Conservation (phyloP, 2,888 invertebrate species). For the Penaeus monodon region DNA sequence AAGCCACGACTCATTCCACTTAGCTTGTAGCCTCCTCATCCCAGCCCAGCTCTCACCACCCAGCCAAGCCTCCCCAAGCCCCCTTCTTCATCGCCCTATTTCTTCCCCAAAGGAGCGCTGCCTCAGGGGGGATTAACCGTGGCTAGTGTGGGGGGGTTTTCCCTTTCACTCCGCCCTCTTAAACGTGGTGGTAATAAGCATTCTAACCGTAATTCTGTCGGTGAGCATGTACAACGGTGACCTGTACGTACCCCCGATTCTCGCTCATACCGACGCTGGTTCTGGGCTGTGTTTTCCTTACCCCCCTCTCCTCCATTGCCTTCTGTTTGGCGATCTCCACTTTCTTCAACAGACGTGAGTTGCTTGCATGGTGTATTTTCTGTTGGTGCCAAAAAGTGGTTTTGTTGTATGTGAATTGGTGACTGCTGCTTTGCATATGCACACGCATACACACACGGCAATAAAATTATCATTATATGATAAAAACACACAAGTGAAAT, state of each 20-base stretch:
- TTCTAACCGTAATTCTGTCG: conserved; percentile 52
- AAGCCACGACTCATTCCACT: no score
- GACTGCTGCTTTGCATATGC: no score
- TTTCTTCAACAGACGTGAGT: conserved; percentile 63
- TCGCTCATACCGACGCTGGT: conserved; percentile 44
- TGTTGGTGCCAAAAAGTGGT: neutral
- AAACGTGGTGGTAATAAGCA: conserved; percentile 39
- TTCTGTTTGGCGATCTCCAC: conserved; percentile 61
- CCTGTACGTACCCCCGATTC: conserved; percentile 47
- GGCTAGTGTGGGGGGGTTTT: conserved; percentile 60
- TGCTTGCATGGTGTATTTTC: no score
- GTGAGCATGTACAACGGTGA: neutral
- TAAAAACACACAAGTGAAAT: no score
- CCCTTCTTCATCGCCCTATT: no score
- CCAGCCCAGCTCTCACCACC: neutral
- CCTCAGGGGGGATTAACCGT: conserved; percentile 62
- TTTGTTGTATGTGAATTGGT: no score
- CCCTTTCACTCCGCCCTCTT: conserved; percentile 51
- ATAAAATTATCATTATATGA: neutral
- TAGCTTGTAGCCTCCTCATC: neutral
- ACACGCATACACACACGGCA: no score
- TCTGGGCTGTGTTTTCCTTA: conserved; percentile 49
- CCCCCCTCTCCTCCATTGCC: conserved; percentile 57
- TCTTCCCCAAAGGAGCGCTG: conserved; percentile 42
- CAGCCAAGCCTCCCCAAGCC: no score